These are phyloP conservation scores for Zaprionus camerounensis DNA, from an alignment of 1,140 invertebrate genomes.

Conservation along the genomic window DNA sequence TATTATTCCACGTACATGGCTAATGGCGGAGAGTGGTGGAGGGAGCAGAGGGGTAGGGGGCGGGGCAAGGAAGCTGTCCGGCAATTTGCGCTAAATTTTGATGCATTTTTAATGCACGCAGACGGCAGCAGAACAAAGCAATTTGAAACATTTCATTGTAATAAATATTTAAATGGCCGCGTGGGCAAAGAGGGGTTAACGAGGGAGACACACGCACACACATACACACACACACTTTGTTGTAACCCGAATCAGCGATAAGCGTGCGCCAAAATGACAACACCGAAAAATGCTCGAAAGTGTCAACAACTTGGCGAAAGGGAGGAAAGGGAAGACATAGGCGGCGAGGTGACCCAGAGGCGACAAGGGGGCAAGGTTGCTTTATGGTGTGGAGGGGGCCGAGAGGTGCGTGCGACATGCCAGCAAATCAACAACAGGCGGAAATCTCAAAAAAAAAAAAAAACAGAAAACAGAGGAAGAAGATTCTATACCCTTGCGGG, in stretches of 20 bases:
- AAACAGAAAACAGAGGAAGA: too few relatives aligned
- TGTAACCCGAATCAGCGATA: conserved; percentile 54
- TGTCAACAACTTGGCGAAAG: conserved; percentile 51
- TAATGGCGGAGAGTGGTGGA: background rate
- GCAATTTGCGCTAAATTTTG: conserved; percentile 32
- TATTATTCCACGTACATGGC: conserved; percentile 10
- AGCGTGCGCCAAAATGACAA: conserved; percentile 53
- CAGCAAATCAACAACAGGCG: conserved; percentile 43
- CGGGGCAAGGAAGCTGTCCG: background rate
- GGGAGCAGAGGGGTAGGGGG: background rate
- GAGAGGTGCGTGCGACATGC: conserved; percentile 25
- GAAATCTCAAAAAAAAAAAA: conserved; percentile 8
- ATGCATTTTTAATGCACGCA: conserved; percentile 38
- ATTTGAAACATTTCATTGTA: conserved; percentile 47
- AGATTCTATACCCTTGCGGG: too few relatives aligned
- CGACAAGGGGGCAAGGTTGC: background rate
- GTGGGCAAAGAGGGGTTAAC: background rate
- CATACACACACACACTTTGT: background rate
- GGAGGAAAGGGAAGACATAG: background rate
- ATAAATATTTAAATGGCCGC: conserved; percentile 51
- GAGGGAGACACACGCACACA: background rate
- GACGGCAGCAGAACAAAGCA: conserved; percentile 15
- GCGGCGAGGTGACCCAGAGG: background rate
- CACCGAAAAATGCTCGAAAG: conserved; percentile 50
- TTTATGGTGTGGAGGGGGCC: background rate